These are phyloP conservation scores for Drosophila neotestacea DNA, from an alignment of 2,888 invertebrate genomes.

Conservation along the genomic window DNA sequence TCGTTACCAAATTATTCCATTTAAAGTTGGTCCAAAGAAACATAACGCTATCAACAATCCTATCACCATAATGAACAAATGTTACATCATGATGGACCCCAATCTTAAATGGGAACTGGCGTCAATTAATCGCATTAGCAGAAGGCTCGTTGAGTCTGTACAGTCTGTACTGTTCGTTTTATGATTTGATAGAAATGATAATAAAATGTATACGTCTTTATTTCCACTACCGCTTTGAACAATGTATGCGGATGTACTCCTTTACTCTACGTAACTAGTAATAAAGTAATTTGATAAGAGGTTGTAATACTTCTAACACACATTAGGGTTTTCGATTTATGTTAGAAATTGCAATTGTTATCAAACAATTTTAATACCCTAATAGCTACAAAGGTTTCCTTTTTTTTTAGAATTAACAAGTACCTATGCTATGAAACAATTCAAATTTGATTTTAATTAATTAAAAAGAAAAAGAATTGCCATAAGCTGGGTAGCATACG, in stretches of 20 bases:
- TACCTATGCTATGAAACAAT: too few relatives aligned
- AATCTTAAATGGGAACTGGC: constrained; percentile 10
- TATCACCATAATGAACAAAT: constrained; percentile 13
- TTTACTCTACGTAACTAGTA: constrained; percentile 2
- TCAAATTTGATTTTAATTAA: too few relatives aligned
- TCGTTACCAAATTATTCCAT: not conserved
- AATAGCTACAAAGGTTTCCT: too few relatives aligned
- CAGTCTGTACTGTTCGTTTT: constrained; percentile 19
- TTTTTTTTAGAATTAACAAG: too few relatives aligned
- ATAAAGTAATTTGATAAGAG: constrained; percentile 14
- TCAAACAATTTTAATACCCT: constrained; percentile 5
- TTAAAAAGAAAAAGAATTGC: too few relatives aligned
- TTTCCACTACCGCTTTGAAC: not conserved
- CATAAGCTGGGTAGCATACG: constrained; percentile 31
- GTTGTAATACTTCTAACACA: not conserved
- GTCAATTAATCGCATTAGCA: constrained; percentile 43
- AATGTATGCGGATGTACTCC: not conserved
- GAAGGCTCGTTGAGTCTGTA: constrained; percentile 19
- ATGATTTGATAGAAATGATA: constrained; percentile 21
- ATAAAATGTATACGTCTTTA: constrained; percentile 1
- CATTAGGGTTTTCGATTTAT: not conserved
- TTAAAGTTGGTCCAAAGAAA: constrained; percentile 17
- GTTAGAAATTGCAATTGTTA: constrained; percentile 30
- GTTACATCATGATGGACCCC: constrained; percentile 23
- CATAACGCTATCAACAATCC: constrained; percentile 6